Evolutionary conservation across 2,888 invertebrate species (phyloP).

Genomic region (Eulithis prunata): DNA sequence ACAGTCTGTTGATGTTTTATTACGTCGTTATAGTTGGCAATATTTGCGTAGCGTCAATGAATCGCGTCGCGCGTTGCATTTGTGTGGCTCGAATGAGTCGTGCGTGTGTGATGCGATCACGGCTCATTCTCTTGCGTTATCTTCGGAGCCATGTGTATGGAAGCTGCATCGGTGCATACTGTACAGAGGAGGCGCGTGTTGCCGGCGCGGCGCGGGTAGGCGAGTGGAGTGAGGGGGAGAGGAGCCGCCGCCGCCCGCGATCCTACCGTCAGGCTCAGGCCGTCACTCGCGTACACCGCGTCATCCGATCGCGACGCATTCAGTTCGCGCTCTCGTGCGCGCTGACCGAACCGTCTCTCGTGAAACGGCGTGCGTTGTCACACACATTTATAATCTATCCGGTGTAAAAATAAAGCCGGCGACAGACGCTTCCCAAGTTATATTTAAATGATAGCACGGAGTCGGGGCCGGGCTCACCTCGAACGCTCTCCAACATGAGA

Average conservation of each 20-base stretch:
- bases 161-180: constrained; percentile 73
- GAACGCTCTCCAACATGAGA: constrained; percentile 76
- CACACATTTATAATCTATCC: constrained; percentile 62
- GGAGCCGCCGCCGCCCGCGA: constrained; percentile 51
- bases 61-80: constrained; percentile 60
- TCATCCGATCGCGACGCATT: constrained; percentile 55
- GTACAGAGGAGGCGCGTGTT: constrained; percentile 52
- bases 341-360: constrained; percentile 55
- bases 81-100: constrained; percentile 55
- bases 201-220: constrained; percentile 46
- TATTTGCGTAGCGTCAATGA: constrained; percentile 73
- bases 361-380: constrained; percentile 68
- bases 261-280: constrained; percentile 35
- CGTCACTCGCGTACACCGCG: constrained; percentile 68
- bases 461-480: constrained; percentile 70
- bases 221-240: constrained; percentile 43
- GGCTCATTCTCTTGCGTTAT: constrained; percentile 58
- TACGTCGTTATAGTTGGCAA: constrained; percentile 64
- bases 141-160: constrained; percentile 74
- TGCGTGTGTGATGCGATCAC: constrained; percentile 59
- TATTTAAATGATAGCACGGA: constrained; percentile 82
- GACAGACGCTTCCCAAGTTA: constrained; percentile 80
- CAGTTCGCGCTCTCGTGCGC: constrained; percentile 42
- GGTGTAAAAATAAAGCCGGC: constrained; percentile 82
- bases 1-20: constrained; percentile 56